Base-by-base conservation (phyloP, 2,113 vertebrate species). In the Sardina pilchardus region DNA sequence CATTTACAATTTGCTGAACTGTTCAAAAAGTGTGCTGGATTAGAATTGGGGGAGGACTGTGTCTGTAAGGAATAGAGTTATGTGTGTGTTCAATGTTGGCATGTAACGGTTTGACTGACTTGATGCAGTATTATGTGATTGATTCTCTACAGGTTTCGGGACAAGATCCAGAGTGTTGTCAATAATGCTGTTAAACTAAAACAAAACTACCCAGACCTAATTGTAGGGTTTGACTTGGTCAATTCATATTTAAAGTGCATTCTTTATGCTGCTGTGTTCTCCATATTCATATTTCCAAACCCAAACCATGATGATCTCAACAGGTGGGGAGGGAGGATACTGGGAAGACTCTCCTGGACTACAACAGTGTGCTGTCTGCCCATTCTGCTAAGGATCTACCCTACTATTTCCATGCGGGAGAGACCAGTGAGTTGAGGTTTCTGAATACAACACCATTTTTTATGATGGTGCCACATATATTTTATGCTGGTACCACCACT, bases 221-320 rank as follows among this genome's bases (percentile, higher is more conserved):
- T 99, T 82, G 96, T 95, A 36, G 97, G 98, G 39, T 99, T 98
- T 71, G 97, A 98, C 90, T 91, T 99, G 96, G 97, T 97, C 90
- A 94, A n/a, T 1, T 56, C 16, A 56, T 56, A 5, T 63, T 63
- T n/a, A n/a, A n/a, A n/a, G n/a, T n/a, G n/a, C n/a, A n/a, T n/a
- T n/a, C n/a, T n/a, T n/a, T n/a, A n/a, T n/a, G n/a, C n/a, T n/a
- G n/a, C n/a, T n/a, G n/a, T n/a, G n/a, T n/a, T n/a, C n/a, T n/a
- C n/a, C n/a, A n/a, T n/a, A n/a, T n/a, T n/a, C n/a, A n/a, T n/a
- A n/a, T n/a, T n/a, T n/a, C n/a, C n/a, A n/a, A n/a, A n/a, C n/a
- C n/a, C n/a, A n/a, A n/a, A n/a, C n/a, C 5, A 48, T 48, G 47
- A 6, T 36, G n/a, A 0, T 86, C 53, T n/a, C 0, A 86, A 7